Evolutionary conservation across 2,113 vertebrate species (phyloP).

Genomic region (Calidris pygmaea): DNA sequence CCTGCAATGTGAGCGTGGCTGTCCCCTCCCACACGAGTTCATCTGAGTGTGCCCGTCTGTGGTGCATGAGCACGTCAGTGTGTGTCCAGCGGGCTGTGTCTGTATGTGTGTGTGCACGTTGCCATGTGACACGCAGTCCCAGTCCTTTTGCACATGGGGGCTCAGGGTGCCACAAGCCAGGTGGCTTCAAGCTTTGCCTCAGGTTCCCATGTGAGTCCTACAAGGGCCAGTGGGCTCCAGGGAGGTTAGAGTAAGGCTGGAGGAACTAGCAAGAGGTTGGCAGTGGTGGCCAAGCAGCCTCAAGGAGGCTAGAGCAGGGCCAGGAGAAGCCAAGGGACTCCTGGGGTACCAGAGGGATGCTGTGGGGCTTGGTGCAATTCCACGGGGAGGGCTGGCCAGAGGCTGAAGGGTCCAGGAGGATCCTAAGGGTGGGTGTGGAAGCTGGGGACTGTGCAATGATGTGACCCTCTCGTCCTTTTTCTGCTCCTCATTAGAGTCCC

Average conservation of each 20-base stretch:
- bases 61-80: rapidly evolving
- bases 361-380: background rate
- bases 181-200: background rate
- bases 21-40: rapidly evolving
- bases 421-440: conserved; percentile 17
- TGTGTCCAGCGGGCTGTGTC: rapidly evolving
- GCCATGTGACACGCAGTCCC: background rate
- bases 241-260: background rate
- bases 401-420: background rate
- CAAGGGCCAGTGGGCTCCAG: background rate
- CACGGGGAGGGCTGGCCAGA: background rate
- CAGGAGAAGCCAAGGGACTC: background rate
- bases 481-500: conserved; percentile 72
- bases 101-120: background rate
- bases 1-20: background rate
- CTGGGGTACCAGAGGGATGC: background rate
- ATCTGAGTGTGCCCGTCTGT: rapidly evolving
- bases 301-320: background rate
- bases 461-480: conserved; percentile 71
- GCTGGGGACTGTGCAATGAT: conserved; percentile 40
- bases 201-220: background rate
- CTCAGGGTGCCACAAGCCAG: background rate
- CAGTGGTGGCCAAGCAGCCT: background rate
- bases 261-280: background rate
- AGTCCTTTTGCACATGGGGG: background rate